A percentile compares a stretch with the other conserved stretches of the same genome.
Evolutionary conservation across 1,140 invertebrate species (phyloP).

Genomic region (Aphelenchoides avenae): DNA sequence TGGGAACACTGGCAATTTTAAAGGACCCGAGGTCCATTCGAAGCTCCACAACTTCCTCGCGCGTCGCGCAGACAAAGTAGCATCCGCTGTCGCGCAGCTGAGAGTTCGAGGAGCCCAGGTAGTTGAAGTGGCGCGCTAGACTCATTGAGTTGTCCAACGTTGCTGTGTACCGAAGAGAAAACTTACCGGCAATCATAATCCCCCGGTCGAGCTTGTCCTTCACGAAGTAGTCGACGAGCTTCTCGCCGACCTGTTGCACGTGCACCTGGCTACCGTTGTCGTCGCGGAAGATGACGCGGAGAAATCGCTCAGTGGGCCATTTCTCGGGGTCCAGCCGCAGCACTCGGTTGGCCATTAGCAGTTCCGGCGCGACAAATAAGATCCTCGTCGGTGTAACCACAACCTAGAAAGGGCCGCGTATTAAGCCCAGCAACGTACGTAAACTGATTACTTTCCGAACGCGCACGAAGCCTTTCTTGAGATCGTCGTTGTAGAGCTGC

Average conservation of each 20-base stretch:
- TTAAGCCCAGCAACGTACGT: neutral
- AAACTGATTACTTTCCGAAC: slow-evolving; percentile 7
- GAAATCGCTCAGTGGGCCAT: slow-evolving; percentile 25
- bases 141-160: neutral
- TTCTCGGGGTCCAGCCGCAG: slow-evolving; percentile 27
- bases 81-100: slow-evolving; percentile 45
- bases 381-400: slow-evolving; percentile 35
- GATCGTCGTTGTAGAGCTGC: too few relatives aligned
- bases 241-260: neutral
- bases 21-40: slow-evolving; percentile 28
- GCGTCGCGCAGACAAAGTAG: slow-evolving; percentile 41
- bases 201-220: slow-evolving; percentile 17
- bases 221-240: slow-evolving; percentile 22
- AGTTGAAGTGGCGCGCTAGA: slow-evolving; percentile 28
- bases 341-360: slow-evolving; percentile 43
- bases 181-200: slow-evolving; percentile 13
- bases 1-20: slow-evolving; percentile 27
- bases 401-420: slow-evolving; percentile 26
- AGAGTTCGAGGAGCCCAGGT: slow-evolving; percentile 42
- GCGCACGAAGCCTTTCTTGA: slow-evolving; percentile 8
- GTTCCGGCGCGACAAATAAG: slow-evolving; percentile 24
- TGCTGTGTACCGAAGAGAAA: too few relatives aligned
- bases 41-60: slow-evolving; percentile 21
- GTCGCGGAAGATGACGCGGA: slow-evolving; percentile 33
- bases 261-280: slow-evolving; percentile 23